Evolutionary conservation across 1,140 invertebrate species (phyloP), one percentile per base, ranked within the genome.

Genomic region (Drusus annulatus): DNA sequence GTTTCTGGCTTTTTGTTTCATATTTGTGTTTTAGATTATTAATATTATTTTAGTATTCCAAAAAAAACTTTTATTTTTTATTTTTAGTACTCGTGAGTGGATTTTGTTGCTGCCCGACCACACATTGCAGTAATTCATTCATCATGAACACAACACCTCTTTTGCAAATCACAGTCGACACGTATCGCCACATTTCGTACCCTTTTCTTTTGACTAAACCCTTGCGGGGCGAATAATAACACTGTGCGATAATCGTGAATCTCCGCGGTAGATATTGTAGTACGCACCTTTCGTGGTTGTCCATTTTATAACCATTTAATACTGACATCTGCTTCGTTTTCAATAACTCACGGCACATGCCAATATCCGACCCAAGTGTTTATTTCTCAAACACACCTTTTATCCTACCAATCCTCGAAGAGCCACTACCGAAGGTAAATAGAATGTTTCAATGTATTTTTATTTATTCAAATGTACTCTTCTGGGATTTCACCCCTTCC

Each of bases 351-450:
- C 36, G 80, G 80, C 80, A 75, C 80, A 81, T 81, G 80, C 80
- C 74, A 81, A 56, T 54, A 81, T 62, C 76, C 52, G 28, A 78
- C 65, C 80, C 54, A 25, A 71, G 76, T 74, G 63, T 74, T 78
- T 75, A 74, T 74, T 25, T 63, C 56, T 56, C 65, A 81, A 63
- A 63, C 51, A 78, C 58, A 78, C 76, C 80, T 74, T 80, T 77
- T 78, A 78, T 81, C 69, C 75, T 16, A 25, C 8, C 65, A 7
- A 17, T 65, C 31, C 54, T n/a, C 60, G 65, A 63, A 81, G 80
- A 36, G 69, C 76, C 80, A 77, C 80, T 81, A 78, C 80, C 17
- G 51, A 75, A 75, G 80, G 80, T 81, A 81, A 81, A 81, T 76
- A 81, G 13, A 45, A 45, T 56, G 68, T 78, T 74, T 81, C 80